These are phyloP conservation scores for Amiota minor DNA, from an alignment of 2,888 invertebrate genomes.

Conservation along the genomic window DNA sequence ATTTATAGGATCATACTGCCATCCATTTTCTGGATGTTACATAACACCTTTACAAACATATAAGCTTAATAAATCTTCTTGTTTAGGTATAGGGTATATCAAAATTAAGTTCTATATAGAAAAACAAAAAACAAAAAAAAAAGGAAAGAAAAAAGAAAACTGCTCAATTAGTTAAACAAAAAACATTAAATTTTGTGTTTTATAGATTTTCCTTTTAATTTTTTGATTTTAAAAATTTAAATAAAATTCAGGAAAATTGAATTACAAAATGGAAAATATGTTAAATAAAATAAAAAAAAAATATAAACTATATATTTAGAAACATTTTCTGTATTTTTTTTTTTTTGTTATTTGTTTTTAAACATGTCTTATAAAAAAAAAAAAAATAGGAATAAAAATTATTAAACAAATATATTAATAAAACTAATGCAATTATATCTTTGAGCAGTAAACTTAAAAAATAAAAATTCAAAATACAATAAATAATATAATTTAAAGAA, in stretches of 20 bases:
- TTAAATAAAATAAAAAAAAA: constrained; percentile 37
- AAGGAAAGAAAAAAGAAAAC: too few species aligned
- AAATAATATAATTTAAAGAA: constrained; percentile 26
- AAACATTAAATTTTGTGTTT: not conserved
- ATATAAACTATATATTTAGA: constrained; percentile 20
- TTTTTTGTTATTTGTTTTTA: constrained; percentile 50
- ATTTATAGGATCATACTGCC: too few species aligned
- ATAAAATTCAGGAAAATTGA: too few species aligned
- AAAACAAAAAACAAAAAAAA: too few species aligned
- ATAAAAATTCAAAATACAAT: not conserved
- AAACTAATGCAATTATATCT: constrained; percentile 10
- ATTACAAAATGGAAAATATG: not conserved
- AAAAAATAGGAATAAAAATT: constrained; percentile 22
- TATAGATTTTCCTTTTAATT: constrained; percentile 27
- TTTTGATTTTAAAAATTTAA: not conserved
- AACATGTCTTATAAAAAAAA: constrained; percentile 41
- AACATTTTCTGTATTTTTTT: too few species aligned
- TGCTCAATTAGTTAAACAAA: too few species aligned
- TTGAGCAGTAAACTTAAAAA: constrained; percentile 1
- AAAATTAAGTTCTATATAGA: too few species aligned
- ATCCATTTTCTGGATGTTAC: too few species aligned
- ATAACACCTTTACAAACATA: too few species aligned
- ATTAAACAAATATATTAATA: constrained; percentile 35
- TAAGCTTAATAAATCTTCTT: too few species aligned
- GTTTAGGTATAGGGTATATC: too few species aligned